Conservation (phyloP, 1,140 invertebrate genomes). For the Tetraneura akinire region DNA sequence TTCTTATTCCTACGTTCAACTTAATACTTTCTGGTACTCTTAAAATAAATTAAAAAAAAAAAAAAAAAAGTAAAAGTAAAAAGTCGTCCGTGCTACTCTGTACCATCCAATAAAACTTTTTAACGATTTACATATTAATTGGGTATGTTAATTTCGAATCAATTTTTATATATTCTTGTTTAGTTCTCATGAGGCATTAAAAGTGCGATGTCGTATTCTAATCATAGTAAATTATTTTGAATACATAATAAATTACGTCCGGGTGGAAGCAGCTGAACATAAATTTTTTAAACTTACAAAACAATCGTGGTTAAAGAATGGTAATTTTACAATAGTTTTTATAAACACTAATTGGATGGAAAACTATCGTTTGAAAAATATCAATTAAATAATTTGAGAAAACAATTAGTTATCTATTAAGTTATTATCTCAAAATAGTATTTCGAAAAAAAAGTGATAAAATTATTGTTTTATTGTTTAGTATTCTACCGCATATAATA, state of each 20-base stretch:
- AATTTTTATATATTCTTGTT: constrained; percentile 31
- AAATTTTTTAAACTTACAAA: constrained; percentile 29
- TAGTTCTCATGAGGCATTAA: constrained; percentile 4
- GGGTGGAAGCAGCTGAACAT: not conserved
- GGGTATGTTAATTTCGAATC: constrained; percentile 21
- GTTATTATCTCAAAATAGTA: too few relatives aligned
- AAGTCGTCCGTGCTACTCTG: not conserved
- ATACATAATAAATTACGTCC: constrained; percentile 33
- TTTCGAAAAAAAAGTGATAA: too few relatives aligned
- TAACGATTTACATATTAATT: constrained; percentile 28
- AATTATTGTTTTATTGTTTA: too few relatives aligned
- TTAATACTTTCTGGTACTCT: not conserved
- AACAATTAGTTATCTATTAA: too few relatives aligned
- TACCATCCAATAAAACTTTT: not conserved
- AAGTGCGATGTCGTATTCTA: constrained; percentile 7
- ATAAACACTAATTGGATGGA: too few relatives aligned
- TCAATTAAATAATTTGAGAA: too few relatives aligned
- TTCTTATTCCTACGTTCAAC: not conserved
- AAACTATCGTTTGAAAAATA: too few relatives aligned
- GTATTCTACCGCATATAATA: too few relatives aligned
- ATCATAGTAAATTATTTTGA: constrained; percentile 34
- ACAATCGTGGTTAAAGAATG: constrained; percentile 5
- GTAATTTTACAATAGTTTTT: not conserved
- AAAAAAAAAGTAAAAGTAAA: too few relatives aligned
- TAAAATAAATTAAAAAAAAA: not conserved